Percentiles rank a stretch among this genome's conserved stretches.
Conservation (phyloP, 2,888 invertebrate species). For the Cheilosia impressa region DNA sequence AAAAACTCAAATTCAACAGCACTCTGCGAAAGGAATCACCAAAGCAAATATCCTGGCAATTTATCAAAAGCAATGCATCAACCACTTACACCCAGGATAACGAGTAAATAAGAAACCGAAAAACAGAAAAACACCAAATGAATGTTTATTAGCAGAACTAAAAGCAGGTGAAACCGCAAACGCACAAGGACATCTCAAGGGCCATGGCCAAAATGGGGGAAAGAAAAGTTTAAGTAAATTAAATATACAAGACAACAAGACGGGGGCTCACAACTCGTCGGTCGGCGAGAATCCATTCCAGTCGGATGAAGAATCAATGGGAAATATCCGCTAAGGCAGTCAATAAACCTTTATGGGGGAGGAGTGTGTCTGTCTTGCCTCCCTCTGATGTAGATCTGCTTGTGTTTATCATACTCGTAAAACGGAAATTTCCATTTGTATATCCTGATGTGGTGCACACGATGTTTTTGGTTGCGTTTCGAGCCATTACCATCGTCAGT, state of each 20-base stretch:
- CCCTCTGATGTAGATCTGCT: neutral
- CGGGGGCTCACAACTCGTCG: neutral
- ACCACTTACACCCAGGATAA: slow-evolving; percentile 20
- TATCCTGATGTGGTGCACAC: slow-evolving; percentile 64
- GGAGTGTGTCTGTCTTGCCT: neutral
- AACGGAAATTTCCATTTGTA: slow-evolving; percentile 62
- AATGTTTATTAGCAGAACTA: slow-evolving; percentile 54
- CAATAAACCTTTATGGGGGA: slow-evolving; percentile 53
- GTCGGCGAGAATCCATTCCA: slow-evolving; percentile 29
- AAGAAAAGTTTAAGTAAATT: slow-evolving; percentile 42
- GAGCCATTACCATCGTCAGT: slow-evolving; percentile 54
- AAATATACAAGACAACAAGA: slow-evolving; percentile 31
- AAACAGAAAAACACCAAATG: slow-evolving; percentile 32
- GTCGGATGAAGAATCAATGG: slow-evolving; percentile 61
- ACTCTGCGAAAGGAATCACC: slow-evolving; percentile 10
- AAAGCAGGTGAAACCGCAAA: slow-evolving; percentile 57
- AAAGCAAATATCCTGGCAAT: slow-evolving; percentile 21
- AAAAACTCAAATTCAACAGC: slow-evolving; percentile 20
- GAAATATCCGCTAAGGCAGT: slow-evolving; percentile 45
- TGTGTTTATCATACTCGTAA: slow-evolving; percentile 55
- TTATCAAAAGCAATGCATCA: slow-evolving; percentile 12
- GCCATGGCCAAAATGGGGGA: neutral
- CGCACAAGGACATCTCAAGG: slow-evolving; percentile 16
- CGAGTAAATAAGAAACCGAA: slow-evolving; percentile 12
- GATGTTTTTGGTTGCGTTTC: slow-evolving; percentile 55